Evolutionary conservation across 2,888 invertebrate species (phyloP).

Genomic region (Glyphotaelius pellucidus): DNA sequence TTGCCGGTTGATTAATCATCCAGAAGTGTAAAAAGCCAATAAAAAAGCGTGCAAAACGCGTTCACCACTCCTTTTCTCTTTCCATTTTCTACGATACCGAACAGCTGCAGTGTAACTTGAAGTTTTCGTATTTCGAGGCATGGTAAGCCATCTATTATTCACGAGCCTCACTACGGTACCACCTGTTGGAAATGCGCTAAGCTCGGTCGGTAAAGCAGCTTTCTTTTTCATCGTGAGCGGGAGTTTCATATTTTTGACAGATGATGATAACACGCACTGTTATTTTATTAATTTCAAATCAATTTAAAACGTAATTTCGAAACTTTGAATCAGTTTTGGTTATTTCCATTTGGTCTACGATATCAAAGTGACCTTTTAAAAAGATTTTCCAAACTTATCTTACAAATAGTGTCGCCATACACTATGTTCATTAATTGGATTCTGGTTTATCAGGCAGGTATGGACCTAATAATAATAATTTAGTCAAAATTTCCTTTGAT

Average conservation of each 20-base stretch:
- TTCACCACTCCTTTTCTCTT: constrained; percentile 62
- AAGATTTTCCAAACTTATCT: too few species aligned
- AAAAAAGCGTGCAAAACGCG: constrained; percentile 56
- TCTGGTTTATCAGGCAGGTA: too few species aligned
- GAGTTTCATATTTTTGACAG: background rate
- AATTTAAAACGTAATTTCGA: background rate
- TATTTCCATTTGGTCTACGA: too few species aligned
- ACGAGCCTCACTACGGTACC: constrained; percentile 44
- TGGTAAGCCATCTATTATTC: constrained; percentile 63
- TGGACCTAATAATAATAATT: too few species aligned
- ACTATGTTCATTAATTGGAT: too few species aligned
- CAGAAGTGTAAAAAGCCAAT: constrained; percentile 49
- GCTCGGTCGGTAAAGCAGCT: constrained; percentile 32
- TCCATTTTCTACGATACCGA: constrained; percentile 56
- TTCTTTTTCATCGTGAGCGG: constrained; percentile 13
- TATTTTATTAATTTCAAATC: background rate
- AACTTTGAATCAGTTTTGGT: too few species aligned
- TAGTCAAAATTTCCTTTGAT: too few species aligned
- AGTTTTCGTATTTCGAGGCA: constrained; percentile 54
- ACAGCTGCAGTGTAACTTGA: constrained; percentile 56
- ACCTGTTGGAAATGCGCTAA: constrained; percentile 61
- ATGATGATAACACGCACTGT: background rate
- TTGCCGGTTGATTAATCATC: constrained; percentile 53
- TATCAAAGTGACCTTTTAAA: too few species aligned
- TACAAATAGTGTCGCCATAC: too few species aligned